Percentiles rank a stretch among this genome's conserved stretches.
Evolutionary conservation across 2,113 vertebrate species (phyloP).

Genomic region (Hucho hucho): DNA sequence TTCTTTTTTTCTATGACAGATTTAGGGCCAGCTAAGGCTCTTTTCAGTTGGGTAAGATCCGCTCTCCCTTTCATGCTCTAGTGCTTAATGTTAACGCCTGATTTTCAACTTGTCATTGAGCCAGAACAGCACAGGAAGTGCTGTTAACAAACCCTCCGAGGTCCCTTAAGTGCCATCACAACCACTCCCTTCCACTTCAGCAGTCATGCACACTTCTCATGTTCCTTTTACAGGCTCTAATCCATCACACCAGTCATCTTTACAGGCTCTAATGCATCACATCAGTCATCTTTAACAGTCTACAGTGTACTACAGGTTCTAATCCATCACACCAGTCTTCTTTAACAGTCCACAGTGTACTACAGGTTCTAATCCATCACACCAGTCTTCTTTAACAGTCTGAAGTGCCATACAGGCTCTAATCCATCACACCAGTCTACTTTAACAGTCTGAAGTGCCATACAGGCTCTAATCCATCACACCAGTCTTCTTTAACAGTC

Average conservation of each 20-base stretch:
- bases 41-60: neutral
- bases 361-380: neutral
- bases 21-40: neutral
- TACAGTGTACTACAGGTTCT: neutral
- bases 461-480: neutral
- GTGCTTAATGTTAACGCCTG: neutral
- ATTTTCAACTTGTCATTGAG: neutral
- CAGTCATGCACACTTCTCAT: constrained; percentile 1
- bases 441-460: too few relatives aligned
- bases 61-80: neutral
- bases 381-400: neutral
- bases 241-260: too few relatives aligned
- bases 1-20: neutral
- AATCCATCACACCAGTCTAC: too few relatives aligned
- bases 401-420: too few relatives aligned
- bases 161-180: constrained; percentile 1
- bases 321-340: neutral
- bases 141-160: constrained; percentile 26
- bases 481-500: neutral
- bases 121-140: constrained; percentile 6
- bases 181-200: constrained; percentile 16
- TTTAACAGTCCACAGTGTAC: neutral
- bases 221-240: neutral
- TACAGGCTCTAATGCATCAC: neutral
- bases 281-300: neutral